A percentile compares a stretch with the other conserved stretches of the same genome.
These are phyloP conservation scores for Tapirus indicus DNA, from an alignment of 2,797 vertebrate genomes.

Conservation along the genomic window DNA sequence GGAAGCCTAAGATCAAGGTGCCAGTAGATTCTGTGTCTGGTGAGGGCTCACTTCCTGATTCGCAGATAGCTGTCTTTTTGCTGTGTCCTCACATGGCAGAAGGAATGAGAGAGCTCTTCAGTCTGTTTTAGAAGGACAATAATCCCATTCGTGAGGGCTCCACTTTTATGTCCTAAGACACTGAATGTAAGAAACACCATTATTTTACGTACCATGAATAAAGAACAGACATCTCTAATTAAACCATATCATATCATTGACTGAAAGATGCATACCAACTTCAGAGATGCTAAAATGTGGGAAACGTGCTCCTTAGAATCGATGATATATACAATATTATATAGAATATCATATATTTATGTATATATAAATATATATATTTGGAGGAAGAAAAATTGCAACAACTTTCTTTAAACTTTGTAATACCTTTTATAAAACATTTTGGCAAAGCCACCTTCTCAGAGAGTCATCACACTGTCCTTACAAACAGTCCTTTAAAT, in stretches of 20 bases:
- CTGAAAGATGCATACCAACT: not conserved
- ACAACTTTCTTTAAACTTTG: slow-evolving; percentile 11
- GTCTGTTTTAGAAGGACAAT: not conserved
- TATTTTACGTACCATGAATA: not conserved
- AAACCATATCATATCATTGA: not conserved
- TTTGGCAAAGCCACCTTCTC: slow-evolving; percentile 12
- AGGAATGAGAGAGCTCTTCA: not conserved
- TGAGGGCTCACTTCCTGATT: not conserved
- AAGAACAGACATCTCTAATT: not conserved
- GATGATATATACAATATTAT: not conserved
- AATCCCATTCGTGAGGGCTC: not conserved
- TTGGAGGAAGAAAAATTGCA: not conserved
- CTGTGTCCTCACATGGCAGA: not conserved
- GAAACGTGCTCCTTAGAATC: not conserved
- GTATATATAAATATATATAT: not conserved
- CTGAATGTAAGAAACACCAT: not conserved
- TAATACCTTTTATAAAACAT: not conserved
- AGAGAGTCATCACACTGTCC: not conserved
- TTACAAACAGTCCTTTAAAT: not conserved
- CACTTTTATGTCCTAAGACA: not conserved
- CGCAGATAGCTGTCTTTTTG: not conserved
- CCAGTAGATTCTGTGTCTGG: not conserved
- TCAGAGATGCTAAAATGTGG: not conserved
- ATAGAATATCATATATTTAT: not conserved
- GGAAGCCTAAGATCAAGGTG: not conserved